phyloP scores from a whole-genome alignment of 1,140 invertebrate species.

The Drosophila pallidifrons region DNA sequence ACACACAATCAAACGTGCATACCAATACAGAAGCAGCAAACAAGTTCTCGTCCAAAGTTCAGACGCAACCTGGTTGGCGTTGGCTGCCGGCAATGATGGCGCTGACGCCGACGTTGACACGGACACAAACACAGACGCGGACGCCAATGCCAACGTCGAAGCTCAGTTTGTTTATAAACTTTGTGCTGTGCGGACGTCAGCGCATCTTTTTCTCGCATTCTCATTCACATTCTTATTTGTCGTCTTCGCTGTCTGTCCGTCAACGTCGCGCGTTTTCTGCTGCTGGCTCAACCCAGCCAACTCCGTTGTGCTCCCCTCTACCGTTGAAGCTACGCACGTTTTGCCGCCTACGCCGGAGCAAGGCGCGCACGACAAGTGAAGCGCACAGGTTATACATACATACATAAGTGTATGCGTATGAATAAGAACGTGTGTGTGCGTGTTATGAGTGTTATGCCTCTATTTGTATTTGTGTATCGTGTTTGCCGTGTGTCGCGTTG shows the following conservation, averaged over 20 bases:
- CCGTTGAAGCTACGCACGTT: neutral
- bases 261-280: slow-evolving; percentile 28
- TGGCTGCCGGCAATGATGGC: slow-evolving; percentile 57
- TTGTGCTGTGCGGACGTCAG: slow-evolving; percentile 58
- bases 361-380: slow-evolving; percentile 43
- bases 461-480: slow-evolving; percentile 42
- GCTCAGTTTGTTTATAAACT: slow-evolving; percentile 73
- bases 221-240: slow-evolving; percentile 23
- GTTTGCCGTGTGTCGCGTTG: slow-evolving; percentile 52
- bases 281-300: slow-evolving; percentile 9
- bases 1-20: slow-evolving; percentile 17
- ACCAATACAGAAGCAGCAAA: slow-evolving; percentile 34
- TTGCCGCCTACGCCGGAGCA: slow-evolving; percentile 34
- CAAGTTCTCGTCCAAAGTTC: slow-evolving; percentile 56
- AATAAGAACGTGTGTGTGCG: slow-evolving; percentile 12
- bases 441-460: slow-evolving; percentile 45
- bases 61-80: slow-evolving; percentile 60
- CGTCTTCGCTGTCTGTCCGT: slow-evolving; percentile 18
- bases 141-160: slow-evolving; percentile 14
- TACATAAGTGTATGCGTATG: neutral
- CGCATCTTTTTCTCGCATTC: slow-evolving; percentile 33
- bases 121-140: neutral
- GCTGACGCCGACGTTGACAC: slow-evolving; percentile 17
- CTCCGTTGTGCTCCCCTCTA: neutral
- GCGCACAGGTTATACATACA: slow-evolving; percentile 31